Percentiles rank a stretch among this genome's conserved stretches.
Conservation (phyloP, 2,888 invertebrate genomes). For the Xiphydria camelus region DNA sequence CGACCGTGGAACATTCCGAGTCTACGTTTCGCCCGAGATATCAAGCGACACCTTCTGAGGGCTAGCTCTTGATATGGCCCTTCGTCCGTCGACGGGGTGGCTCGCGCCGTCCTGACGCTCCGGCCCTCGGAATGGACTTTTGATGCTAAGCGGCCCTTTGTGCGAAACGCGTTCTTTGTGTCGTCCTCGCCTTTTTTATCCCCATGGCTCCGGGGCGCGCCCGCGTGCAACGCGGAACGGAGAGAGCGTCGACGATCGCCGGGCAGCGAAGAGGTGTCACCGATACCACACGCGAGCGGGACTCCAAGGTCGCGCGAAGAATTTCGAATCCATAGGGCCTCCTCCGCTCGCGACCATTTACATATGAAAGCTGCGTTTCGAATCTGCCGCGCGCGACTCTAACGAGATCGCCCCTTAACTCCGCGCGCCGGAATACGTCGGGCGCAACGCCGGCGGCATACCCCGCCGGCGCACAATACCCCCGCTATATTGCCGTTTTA, state of each 20-base stretch:
- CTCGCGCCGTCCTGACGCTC: no score
- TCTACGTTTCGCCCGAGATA: no score
- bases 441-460: neutral
- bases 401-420: slow-evolving; percentile 30
- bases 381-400: slow-evolving; percentile 8
- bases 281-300: slow-evolving; percentile 6
- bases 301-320: slow-evolving; percentile 17
- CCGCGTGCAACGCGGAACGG: no score
- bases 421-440: slow-evolving; percentile 7
- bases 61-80: no score
- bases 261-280: no score
- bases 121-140: slow-evolving; percentile 31
- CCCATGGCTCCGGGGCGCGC: no score
- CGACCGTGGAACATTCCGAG: no score
- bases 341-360: slow-evolving; percentile 27
- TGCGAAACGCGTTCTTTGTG: neutral
- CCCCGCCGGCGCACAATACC: slow-evolving; percentile 39
- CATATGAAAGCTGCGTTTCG: slow-evolving; percentile 38
- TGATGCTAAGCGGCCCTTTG: slow-evolving; percentile 24
- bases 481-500: slow-evolving; percentile 58
- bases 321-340: slow-evolving; percentile 12
- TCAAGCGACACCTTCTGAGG: no score
- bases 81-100: no score
- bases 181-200: no score
- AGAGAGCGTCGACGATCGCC: slow-evolving; percentile 21